Conservation (phyloP, 2,113 vertebrate genomes). For the Casuarius casuarius region DNA sequence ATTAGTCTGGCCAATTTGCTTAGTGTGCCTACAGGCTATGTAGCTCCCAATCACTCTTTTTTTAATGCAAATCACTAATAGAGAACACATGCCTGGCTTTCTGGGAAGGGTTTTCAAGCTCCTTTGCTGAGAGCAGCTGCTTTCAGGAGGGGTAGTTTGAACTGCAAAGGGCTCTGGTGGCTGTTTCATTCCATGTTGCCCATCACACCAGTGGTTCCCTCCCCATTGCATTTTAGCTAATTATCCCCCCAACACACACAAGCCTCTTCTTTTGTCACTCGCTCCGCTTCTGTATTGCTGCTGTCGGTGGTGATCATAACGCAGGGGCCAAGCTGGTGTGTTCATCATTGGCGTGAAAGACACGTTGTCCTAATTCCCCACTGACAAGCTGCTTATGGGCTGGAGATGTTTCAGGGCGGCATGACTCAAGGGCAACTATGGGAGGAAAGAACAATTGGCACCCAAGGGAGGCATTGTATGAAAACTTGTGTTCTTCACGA, state of each 20-base stretch:
- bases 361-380: conserved; percentile 33
- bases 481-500: neutral
- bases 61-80: conserved; percentile 7
- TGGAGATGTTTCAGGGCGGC: neutral
- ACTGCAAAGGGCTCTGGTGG: neutral
- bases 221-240: conserved; percentile 6
- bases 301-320: neutral
- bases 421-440: conserved; percentile 63
- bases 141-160: conserved; percentile 1
- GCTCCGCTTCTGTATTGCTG: neutral
- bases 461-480: conserved; percentile 30
- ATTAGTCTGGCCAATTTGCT: conserved; percentile 69
- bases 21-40: conserved; percentile 47
- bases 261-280: neutral
- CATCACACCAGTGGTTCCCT: neutral
- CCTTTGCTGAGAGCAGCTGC: conserved; percentile 11
- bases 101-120: conserved; percentile 28
- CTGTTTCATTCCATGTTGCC: neutral
- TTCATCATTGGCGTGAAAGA: conserved; percentile 31
- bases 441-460: conserved; percentile 37
- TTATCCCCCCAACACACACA: neutral
- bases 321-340: neutral
- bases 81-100: conserved; percentile 1
- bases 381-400: neutral
- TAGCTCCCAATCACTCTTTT: neutral